Conservation (phyloP, 2,888 invertebrate species). For the Dasysyrphus albostriatus region DNA sequence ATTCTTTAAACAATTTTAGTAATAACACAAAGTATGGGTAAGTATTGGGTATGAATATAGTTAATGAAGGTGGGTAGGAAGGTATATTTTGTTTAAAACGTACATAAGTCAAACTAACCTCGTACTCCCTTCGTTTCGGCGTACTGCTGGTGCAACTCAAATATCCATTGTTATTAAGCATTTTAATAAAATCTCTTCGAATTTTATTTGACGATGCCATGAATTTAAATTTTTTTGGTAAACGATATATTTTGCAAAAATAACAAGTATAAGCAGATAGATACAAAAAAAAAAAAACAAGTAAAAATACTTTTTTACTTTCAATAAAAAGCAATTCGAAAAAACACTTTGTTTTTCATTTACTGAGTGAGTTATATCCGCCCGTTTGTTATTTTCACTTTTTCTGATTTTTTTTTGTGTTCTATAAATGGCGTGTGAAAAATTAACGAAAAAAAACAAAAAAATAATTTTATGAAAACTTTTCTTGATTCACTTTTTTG, state of each 20-base stretch:
- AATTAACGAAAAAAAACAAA: neutral
- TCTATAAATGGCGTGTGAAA: conserved; percentile 18
- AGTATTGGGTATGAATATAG: no score
- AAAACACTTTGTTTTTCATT: conserved; percentile 9
- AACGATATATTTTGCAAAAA: conserved; percentile 23
- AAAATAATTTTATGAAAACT: conserved; percentile 22
- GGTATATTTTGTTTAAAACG: conserved; percentile 34
- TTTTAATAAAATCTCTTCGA: conserved; percentile 77
- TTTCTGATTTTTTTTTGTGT: neutral
- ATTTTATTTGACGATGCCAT: conserved; percentile 77
- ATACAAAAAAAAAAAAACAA: neutral
- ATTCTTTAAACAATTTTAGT: no score
- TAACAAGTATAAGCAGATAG: neutral
- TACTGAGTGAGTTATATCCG: conserved; percentile 3
- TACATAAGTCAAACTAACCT: conserved; percentile 75
- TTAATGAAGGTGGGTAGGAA: no score
- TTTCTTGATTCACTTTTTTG: conserved; percentile 27
- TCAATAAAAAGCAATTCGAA: neutral
- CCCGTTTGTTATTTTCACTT: conserved; percentile 15
- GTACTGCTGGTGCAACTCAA: conserved; percentile 75
- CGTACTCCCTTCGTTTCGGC: conserved; percentile 77
- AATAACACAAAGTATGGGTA: no score
- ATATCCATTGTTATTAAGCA: conserved; percentile 77
- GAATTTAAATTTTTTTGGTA: conserved; percentile 38
- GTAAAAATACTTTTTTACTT: neutral